These are phyloP conservation scores for Dryomyza anilis DNA, from an alignment of 2,888 invertebrate species.

Conservation along the genomic window DNA sequence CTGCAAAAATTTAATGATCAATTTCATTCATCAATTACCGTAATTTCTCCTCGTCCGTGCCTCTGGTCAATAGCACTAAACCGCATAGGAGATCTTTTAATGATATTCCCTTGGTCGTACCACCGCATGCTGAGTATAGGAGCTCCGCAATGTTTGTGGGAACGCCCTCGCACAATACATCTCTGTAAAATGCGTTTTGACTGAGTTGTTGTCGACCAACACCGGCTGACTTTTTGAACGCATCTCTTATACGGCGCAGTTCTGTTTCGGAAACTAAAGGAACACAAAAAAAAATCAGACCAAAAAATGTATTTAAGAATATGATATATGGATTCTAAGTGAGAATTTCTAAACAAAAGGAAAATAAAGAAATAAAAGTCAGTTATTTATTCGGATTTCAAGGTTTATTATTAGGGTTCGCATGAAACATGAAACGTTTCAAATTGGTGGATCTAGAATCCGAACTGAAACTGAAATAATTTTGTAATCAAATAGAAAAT, in stretches of 20 bases:
- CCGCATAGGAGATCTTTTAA: slow-evolving; percentile 86
- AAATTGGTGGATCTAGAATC: too few species aligned
- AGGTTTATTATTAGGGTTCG: too few species aligned
- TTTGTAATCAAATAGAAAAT: too few species aligned
- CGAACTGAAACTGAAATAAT: too few species aligned
- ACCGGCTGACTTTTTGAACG: slow-evolving; percentile 83
- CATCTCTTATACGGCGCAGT: slow-evolving; percentile 81
- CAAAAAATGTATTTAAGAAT: too few species aligned
- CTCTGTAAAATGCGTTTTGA: slow-evolving; percentile 78
- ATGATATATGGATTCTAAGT: too few species aligned
- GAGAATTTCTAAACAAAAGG: too few species aligned
- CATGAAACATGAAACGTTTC: too few species aligned
- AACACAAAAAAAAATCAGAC: background rate
- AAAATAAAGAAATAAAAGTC: too few species aligned
- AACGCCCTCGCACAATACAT: slow-evolving; percentile 86
- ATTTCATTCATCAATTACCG: slow-evolving; percentile 43
- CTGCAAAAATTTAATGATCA: background rate
- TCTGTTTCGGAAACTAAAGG: slow-evolving; percentile 79
- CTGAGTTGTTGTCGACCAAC: slow-evolving; percentile 71
- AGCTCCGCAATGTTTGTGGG: slow-evolving; percentile 82
- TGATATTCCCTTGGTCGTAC: slow-evolving; percentile 78
- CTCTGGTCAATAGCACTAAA: slow-evolving; percentile 83
- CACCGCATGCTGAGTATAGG: slow-evolving; percentile 84
- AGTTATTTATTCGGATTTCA: too few species aligned
- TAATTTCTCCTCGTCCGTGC: slow-evolving; percentile 85